Conservation (phyloP, 2,113 vertebrate genomes). For the Macaca nemestrina region DNA sequence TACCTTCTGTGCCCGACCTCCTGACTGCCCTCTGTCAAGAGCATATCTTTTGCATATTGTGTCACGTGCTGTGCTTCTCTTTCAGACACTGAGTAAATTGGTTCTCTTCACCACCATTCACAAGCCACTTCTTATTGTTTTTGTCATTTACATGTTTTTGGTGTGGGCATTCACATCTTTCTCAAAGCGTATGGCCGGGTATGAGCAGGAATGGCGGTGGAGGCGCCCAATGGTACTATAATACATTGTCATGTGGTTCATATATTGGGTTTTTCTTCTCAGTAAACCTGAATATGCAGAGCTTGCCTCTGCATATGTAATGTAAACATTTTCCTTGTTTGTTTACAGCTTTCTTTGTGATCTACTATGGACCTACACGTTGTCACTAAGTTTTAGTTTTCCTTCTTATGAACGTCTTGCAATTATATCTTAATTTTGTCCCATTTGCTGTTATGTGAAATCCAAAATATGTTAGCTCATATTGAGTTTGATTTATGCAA, state of each 20-base stretch:
- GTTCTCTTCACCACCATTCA: background rate
- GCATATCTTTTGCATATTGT: background rate
- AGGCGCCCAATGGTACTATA: background rate
- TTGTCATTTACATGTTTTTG: background rate
- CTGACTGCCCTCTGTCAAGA: background rate
- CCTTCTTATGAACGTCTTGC: background rate
- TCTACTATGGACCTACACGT: background rate
- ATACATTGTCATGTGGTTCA: background rate
- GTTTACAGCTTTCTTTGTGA: background rate
- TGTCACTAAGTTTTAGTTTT: background rate
- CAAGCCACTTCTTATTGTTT: fast-evolving
- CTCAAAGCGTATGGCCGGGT: background rate
- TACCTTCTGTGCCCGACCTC: background rate
- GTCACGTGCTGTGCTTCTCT: background rate
- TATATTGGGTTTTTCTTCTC: background rate
- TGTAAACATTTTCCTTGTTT: background rate
- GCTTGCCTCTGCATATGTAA: background rate
- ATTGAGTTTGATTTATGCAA: background rate
- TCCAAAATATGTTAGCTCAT: background rate
- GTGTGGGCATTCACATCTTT: background rate
- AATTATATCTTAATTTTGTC: constrained; percentile 9
- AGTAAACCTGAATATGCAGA: background rate
- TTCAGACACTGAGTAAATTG: background rate
- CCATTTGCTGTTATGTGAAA: background rate
- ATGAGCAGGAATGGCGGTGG: background rate